Evolutionary conservation across 2,888 invertebrate species (phyloP), one percentile per base, ranked within the genome.

Genomic region (Smittia aterrima): DNA sequence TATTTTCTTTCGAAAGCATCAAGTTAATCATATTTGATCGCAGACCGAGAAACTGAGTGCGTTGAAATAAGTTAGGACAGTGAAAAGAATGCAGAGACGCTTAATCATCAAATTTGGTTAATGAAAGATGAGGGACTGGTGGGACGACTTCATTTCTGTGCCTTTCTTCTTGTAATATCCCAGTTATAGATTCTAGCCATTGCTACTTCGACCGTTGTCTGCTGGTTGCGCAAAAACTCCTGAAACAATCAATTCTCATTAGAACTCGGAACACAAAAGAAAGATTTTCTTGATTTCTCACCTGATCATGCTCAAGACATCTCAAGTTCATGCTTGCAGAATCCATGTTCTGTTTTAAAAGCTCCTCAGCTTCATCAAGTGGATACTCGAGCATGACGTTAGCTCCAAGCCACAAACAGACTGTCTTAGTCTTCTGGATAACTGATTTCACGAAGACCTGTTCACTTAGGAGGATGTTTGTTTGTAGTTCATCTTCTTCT

Each of bases 171-270:
- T 82, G 96, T 97, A 1, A 98, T 96, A 84, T 97, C 95, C 97
- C 97, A 98, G 83, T 98, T 98, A 82, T 94, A 97, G 24, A 98
- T 95, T 81, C 98, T 87, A 32, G 98, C 98, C 95, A 98, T 97
- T 82, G 98, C 98, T 24, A 98, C 98, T 89, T 99, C 98, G 64
- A 96, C 95, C 20, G 97, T 98, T 16, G 98, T 99, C 80, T 95
- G 92, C 84, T 98, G 98, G 86, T 98, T 98, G 80, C 97, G 92
- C 81, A 78, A 66, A 71, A 75, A 71, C 22, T 75, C 66, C 66
- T 66, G 9, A 1, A 25, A 27, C n/a, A 13, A 70, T 9, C 13
- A 70, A 27, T 7, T 7, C 11, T 66, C 1, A 1, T 32, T 16
- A 66, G 16, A 27, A 66, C n/a, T 32, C 32, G 32, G 32, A n/a